Percentiles rank a stretch among this genome's conserved stretches.
These are phyloP conservation scores for Melanotaenia trifasciata DNA, from an alignment of 2,797 vertebrate species.

Conservation along the genomic window DNA sequence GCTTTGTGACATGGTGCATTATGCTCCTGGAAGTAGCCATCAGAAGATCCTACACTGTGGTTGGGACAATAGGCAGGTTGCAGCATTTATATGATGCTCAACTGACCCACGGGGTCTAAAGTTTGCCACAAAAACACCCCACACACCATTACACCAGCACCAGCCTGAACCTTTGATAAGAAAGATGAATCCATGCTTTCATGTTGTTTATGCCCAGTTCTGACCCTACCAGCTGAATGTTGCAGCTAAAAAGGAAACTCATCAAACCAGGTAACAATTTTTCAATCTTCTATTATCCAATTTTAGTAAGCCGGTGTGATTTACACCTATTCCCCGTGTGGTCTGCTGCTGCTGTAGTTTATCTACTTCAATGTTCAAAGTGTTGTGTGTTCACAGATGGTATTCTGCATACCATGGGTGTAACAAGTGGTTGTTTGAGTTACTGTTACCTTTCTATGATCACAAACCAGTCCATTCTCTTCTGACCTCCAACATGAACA, in stretches of 20 bases:
- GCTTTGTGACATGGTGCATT: slow-evolving; percentile 16
- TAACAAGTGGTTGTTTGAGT: neutral
- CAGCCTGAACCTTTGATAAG: neutral
- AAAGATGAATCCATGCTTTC: neutral
- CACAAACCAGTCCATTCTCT: neutral
- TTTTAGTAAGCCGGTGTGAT: neutral
- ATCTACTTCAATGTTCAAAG: neutral
- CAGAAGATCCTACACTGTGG: slow-evolving; percentile 36
- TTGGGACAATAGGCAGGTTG: neutral
- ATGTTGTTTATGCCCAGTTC: neutral
- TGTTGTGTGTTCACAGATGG: neutral
- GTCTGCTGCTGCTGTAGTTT: neutral
- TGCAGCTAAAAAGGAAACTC: neutral
- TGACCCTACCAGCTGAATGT: neutral
- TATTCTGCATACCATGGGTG: neutral
- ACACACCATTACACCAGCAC: neutral
- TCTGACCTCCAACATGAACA: neutral
- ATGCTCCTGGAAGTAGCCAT: slow-evolving; percentile 61
- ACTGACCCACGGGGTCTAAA: neutral
- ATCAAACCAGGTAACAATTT: neutral
- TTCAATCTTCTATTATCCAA: neutral
- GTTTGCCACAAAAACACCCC: neutral
- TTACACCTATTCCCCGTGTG: neutral
- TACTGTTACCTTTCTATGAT: neutral
- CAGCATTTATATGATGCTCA: neutral